phyloP scores from a whole-genome alignment of 2,797 vertebrate species.

The Danio tinwini region DNA sequence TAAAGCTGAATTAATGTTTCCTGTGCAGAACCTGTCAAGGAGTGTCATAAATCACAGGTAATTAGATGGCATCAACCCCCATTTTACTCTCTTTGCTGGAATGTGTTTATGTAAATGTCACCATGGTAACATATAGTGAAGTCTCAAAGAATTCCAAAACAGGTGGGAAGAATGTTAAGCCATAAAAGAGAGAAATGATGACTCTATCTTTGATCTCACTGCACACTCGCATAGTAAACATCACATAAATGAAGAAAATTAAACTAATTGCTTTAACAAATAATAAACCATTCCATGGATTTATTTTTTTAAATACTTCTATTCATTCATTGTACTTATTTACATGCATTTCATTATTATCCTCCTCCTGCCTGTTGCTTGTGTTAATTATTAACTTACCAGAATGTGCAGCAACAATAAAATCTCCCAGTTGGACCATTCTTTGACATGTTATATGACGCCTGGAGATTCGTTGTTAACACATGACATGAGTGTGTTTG shows the following conservation, averaged over 20 bases:
- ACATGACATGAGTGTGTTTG: neutral
- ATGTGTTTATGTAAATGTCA: slow-evolving; percentile 50
- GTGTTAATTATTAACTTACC: slow-evolving; percentile 22
- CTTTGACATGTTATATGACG: slow-evolving; percentile 27
- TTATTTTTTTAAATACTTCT: neutral
- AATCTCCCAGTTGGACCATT: slow-evolving; percentile 22
- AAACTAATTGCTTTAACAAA: slow-evolving; percentile 16
- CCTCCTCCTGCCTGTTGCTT: neutral
- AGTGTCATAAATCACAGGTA: slow-evolving; percentile 37
- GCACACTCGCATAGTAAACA: neutral
- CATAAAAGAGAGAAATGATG: neutral
- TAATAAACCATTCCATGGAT: neutral
- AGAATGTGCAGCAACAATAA: slow-evolving; percentile 3
- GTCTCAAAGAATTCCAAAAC: slow-evolving; percentile 32
- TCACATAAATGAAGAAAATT: neutral
- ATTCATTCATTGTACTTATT: neutral
- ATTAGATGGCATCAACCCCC: slow-evolving; percentile 26
- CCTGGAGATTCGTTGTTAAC: slow-evolving; percentile 2
- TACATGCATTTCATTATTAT: neutral
- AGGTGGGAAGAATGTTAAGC: slow-evolving; percentile 12
- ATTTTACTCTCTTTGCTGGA: slow-evolving; percentile 30
- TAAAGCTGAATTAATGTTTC: slow-evolving; percentile 33
- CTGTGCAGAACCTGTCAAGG: slow-evolving; percentile 20
- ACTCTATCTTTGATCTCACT: slow-evolving; percentile 19
- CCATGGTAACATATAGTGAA: slow-evolving; percentile 49